Base-by-base conservation (phyloP, 2,888 invertebrate species). In the Endomychus coccineus region DNA sequence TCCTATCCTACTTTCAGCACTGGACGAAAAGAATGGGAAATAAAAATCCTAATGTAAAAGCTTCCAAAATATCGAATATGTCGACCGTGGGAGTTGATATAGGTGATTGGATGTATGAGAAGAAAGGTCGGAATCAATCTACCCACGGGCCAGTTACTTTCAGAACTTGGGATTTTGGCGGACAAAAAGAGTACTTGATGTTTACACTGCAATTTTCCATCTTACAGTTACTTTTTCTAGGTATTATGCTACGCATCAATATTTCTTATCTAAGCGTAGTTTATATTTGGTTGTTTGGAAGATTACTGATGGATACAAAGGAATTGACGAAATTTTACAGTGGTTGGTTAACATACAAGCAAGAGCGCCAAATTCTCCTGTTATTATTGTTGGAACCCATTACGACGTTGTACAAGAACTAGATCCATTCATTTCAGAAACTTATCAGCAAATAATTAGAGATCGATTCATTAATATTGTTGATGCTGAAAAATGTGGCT, bases 141-240 rank as follows among this genome's bases (percentile, higher is more conserved):
- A 75, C 78, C 1, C 78, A 80, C 55, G 88, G 87, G 0, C 83
- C 92, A 0, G 84, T 95, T 34, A 82, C 88, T 15, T 92, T 92
- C 67, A 71, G 95, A 34, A 97, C 97, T 0, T 98, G 97, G 97
- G 98, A 98, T 67, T 98, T 98, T 67, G 96, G 96, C 3, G 97
- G 97, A 0, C 97, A 96, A 69, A 82, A 84, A 59, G 97, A 98
- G 77, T 81, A 52, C 67, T 71, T 66, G 29, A 12, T 13, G 31
- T 9, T 5, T 28, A 10, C 11, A 25, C 11, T 16, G 13, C 27
- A 7, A 27, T n/a, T 10, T 9, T 12, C 17, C 22, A 23, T 11
- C 22, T 13, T 23, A 24, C 10, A 27, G 11, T 13, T 6, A 23
- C 32, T 27, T 17, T 36, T 50, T 33, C 23, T 40, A 79, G 79